Base-by-base conservation (phyloP, 1,140 invertebrate species). In the Venturia canescens region DNA sequence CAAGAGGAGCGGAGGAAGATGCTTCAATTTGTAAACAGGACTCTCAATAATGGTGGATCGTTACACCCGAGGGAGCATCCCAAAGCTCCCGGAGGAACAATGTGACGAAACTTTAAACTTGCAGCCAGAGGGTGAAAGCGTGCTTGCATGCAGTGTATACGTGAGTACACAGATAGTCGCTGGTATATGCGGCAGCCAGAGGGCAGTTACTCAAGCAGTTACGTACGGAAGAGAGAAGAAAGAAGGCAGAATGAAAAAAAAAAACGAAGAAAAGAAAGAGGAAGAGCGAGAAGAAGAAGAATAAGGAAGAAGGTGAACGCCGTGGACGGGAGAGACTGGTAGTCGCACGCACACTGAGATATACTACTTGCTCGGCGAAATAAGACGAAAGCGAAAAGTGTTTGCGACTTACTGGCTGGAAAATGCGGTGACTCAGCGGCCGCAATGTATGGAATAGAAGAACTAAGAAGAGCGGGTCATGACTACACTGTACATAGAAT, bases 1-100 rank as follows among this genome's bases (percentile, higher is more conserved):
- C 18, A 23, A 16, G 78, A 27, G 38, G 27, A 60, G 4, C 3
- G 29, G 44, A 31, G 44, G 60, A 82, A 85, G 60, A 63, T 63
- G 23, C 83, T 87, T 86, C 86, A 84, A 88, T 88, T 86, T 87
- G 87, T 88, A 88, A 88, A 88, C 87, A 88, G 84, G 72, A 83
- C 85, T 86, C 83, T 87, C 87, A 83, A 87, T 88, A 88, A 87
- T 88, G 84, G 84, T 83, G 80, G 83, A 87, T 84, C 82, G 82
- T 88, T 88, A 87, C 86, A 87, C 84, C 76, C 82, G 50, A 84
- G 71, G 66, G 44, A 84, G 48, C 78, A 75, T 83, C 50, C 23
- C 34, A 76, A 31, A 23, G n/a, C n/a, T 60, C 27, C 34, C 78
- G 31, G 57, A 70, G 38, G 53, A 80, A 83, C 82, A 81, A 79